These are phyloP conservation scores for Syngnathus floridae DNA, from an alignment of 2,113 vertebrate species.

Conservation along the genomic window DNA sequence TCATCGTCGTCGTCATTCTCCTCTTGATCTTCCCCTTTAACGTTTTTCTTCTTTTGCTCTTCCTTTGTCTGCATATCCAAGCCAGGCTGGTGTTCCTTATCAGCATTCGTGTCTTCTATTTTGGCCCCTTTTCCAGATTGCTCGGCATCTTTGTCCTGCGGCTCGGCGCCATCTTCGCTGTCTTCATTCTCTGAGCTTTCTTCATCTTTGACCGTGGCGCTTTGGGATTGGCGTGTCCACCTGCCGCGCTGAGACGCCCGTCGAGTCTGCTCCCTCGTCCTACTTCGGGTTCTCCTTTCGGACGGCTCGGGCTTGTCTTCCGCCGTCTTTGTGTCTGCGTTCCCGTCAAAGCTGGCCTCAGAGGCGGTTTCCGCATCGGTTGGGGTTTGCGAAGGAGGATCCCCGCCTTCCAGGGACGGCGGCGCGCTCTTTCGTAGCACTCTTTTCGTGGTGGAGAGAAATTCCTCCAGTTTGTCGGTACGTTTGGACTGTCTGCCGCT, in stretches of 20 bases:
- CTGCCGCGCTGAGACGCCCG: slow-evolving; percentile 31
- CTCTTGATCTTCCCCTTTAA: slow-evolving; percentile 14
- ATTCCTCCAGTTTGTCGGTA: slow-evolving; percentile 90
- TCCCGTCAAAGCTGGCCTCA: slow-evolving; percentile 88
- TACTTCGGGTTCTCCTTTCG: slow-evolving; percentile 58
- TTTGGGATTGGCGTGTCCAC: slow-evolving; percentile 12
- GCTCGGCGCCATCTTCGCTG: background rate
- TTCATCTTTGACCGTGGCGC: slow-evolving; percentile 48
- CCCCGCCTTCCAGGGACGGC: slow-evolving; percentile 76
- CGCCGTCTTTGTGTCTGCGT: slow-evolving; percentile 65
- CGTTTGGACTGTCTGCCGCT: slow-evolving; percentile 90
- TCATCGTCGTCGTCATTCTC: slow-evolving; percentile 18
- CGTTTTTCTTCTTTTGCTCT: slow-evolving; percentile 34
- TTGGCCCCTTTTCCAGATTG: slow-evolving; percentile 7
- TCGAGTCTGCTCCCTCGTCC: slow-evolving; percentile 27
- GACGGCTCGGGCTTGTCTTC: slow-evolving; percentile 58
- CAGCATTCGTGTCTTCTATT: slow-evolving; percentile 1
- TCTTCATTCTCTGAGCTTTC: slow-evolving; percentile 71
- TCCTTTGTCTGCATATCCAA: slow-evolving; percentile 39
- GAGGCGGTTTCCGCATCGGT: slow-evolving; percentile 88
- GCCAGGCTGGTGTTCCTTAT: slow-evolving; percentile 29
- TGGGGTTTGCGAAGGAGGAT: slow-evolving; percentile 79
- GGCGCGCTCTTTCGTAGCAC: slow-evolving; percentile 67
- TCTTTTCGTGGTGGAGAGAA: slow-evolving; percentile 84
- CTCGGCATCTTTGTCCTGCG: slow-evolving; percentile 13